A percentile compares a stretch with the other conserved stretches of the same genome.
These are phyloP conservation scores for Drosophila kohkoa DNA, from an alignment of 1,140 invertebrate genomes.

Conservation along the genomic window DNA sequence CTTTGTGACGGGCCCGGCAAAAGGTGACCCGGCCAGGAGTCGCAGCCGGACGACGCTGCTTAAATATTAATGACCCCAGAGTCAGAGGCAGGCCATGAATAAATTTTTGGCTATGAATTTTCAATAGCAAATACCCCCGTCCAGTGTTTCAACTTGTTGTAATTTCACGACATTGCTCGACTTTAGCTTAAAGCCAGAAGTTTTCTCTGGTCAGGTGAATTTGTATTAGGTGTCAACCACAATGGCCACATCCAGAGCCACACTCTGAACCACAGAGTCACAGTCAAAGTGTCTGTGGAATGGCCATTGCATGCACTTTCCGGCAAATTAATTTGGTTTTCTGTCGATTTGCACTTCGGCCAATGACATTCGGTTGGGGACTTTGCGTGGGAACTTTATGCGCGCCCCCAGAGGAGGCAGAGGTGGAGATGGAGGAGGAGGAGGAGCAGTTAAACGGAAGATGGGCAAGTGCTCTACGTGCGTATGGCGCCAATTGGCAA, in stretches of 20 bases:
- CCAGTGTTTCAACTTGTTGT: constrained; percentile 20
- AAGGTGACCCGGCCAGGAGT: constrained; percentile 59
- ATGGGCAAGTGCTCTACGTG: constrained; percentile 47
- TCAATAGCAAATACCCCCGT: constrained; percentile 53
- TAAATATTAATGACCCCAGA: constrained; percentile 78
- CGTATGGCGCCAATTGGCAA: constrained; percentile 77
- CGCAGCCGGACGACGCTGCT: constrained; percentile 63
- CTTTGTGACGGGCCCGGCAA: constrained; percentile 59
- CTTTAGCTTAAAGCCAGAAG: constrained; percentile 56
- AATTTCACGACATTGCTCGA: constrained; percentile 46
- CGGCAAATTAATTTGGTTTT: constrained; percentile 62
- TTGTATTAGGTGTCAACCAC: constrained; percentile 68
- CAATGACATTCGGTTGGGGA: constrained; percentile 16
- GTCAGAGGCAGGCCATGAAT: constrained; percentile 73
- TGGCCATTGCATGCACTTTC: constrained; percentile 44
- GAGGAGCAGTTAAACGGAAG: neutral
- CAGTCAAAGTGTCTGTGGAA: constrained; percentile 24
- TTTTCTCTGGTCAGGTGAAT: constrained; percentile 30
- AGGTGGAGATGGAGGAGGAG: neutral
- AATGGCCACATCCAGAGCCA: constrained; percentile 26
- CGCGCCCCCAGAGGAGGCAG: neutral
- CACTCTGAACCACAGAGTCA: constrained; percentile 2
- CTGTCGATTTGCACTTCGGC: constrained; percentile 52
- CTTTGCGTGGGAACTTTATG: constrained; percentile 75
- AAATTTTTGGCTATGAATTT: constrained; percentile 84